These are phyloP conservation scores for Hesperophylax magnus DNA, from an alignment of 1,140 invertebrate genomes.

Conservation along the genomic window DNA sequence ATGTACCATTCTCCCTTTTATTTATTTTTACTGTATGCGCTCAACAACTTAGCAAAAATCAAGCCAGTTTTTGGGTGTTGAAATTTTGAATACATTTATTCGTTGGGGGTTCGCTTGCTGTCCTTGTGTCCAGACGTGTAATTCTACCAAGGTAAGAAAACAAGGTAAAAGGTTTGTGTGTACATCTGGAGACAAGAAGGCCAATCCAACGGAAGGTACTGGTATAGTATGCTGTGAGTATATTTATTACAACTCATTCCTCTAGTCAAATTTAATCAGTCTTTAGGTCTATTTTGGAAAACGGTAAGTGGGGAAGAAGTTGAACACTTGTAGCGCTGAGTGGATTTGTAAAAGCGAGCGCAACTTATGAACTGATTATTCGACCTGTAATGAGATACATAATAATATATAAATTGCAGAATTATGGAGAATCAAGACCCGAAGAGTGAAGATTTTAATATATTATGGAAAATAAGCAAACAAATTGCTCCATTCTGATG, in stretches of 20 bases:
- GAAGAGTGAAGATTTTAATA: neutral
- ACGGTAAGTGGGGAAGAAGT: neutral
- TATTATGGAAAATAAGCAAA: neutral
- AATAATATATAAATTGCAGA: slow-evolving; percentile 31
- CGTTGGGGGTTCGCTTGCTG: neutral
- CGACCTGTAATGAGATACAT: slow-evolving; percentile 22
- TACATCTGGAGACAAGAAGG: neutral
- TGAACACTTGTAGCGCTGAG: neutral
- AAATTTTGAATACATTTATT: neutral
- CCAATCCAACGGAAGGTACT: neutral
- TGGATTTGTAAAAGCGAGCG: neutral
- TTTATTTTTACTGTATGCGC: slow-evolving; percentile 11
- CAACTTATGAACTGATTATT: slow-evolving; percentile 10
- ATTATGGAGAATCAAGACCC: neutral
- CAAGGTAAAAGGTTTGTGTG: slow-evolving; percentile 25
- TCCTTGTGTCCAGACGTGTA: neutral
- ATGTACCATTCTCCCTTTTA: slow-evolving; percentile 4
- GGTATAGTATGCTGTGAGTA: neutral
- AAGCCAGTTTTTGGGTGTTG: neutral
- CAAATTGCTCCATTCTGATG: neutral
- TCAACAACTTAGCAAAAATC: slow-evolving; percentile 2
- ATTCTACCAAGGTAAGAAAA: slow-evolving; percentile 12
- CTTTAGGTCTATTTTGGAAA: neutral
- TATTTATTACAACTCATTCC: neutral
- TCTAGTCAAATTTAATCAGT: neutral